These are phyloP conservation scores for Paradoxurus hermaphroditus DNA, from an alignment of 2,113 vertebrate genomes.

Conservation along the genomic window DNA sequence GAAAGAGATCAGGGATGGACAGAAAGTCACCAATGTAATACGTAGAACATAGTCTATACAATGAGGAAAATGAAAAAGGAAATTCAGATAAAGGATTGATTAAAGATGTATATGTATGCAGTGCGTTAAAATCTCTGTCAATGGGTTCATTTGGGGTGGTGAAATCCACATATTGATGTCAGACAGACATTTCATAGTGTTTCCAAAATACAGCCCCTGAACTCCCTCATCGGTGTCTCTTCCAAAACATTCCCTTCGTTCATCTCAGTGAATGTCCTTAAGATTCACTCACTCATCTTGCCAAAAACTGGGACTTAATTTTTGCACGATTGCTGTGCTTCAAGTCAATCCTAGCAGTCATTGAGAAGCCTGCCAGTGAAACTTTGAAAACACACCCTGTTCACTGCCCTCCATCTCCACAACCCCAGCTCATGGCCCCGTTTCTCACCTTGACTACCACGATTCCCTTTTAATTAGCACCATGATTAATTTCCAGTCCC, in stretches of 20 bases:
- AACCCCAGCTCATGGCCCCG: not conserved
- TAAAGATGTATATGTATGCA: not conserved
- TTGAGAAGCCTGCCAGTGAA: not conserved
- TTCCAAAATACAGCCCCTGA: not conserved
- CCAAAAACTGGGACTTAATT: not conserved
- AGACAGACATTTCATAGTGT: not conserved
- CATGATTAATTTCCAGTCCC: not conserved
- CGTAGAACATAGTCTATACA: not conserved
- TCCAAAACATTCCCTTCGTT: not conserved
- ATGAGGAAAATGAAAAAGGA: not conserved
- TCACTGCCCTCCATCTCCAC: not conserved
- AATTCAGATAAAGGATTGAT: not conserved
- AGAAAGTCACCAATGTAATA: not conserved
- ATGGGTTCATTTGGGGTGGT: not conserved
- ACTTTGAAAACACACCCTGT: not conserved
- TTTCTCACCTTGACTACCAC: not conserved
- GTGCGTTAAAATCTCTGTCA: not conserved
- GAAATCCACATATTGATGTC: not conserved
- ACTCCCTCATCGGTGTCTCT: not conserved
- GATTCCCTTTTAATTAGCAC: not conserved
- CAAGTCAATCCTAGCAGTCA: rapidly evolving
- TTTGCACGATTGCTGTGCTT: not conserved
- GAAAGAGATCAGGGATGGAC: not conserved
- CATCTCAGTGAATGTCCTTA: not conserved
- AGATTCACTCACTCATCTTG: not conserved